These are phyloP conservation scores for Drosophila meridiana DNA, from an alignment of 2,888 invertebrate species.

Conservation along the genomic window DNA sequence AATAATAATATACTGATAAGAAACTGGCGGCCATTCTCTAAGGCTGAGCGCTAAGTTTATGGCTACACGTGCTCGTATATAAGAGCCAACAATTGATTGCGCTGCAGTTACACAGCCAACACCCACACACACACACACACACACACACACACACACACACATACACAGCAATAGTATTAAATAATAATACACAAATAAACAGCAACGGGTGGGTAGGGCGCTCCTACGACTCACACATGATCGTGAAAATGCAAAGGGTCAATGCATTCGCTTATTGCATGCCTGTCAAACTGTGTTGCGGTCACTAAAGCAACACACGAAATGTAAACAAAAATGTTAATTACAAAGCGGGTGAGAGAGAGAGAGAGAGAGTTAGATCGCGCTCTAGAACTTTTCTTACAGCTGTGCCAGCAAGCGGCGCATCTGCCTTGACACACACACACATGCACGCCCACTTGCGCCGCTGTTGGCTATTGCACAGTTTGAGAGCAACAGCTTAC, in stretches of 20 bases:
- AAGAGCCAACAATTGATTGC: constrained; percentile 11
- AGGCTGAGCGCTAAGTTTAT: constrained; percentile 12
- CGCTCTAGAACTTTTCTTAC: constrained; percentile 51
- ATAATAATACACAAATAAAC: constrained; percentile 40
- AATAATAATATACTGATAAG: constrained; percentile 24
- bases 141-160: constrained; percentile 2
- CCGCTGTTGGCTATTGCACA: constrained; percentile 32
- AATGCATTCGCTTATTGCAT: constrained; percentile 51
- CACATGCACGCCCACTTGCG: constrained; percentile 52
- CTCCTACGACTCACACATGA: constrained; percentile 60
- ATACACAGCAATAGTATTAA: constrained; percentile 21
- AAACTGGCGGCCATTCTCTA: constrained; percentile 12
- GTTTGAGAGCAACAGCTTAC: constrained; percentile 47
- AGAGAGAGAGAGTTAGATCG: neutral
- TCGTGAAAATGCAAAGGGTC: constrained; percentile 63
- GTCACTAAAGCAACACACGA: constrained; percentile 15
- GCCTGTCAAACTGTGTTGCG: constrained; percentile 51
- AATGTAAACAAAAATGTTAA: constrained; percentile 56
- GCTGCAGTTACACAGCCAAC: constrained; percentile 1
- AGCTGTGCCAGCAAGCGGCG: constrained; percentile 22
- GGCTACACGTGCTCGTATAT: constrained; percentile 23
- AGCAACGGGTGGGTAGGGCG: constrained; percentile 17
- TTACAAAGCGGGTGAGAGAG: neutral
- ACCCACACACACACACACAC: neutral
- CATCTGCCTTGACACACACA: constrained; percentile 8